Evolutionary conservation across 2,113 vertebrate genomes (phyloP), one percentile per base, ranked within the genome.

Genomic region (Phyllostomus discolor): DNA sequence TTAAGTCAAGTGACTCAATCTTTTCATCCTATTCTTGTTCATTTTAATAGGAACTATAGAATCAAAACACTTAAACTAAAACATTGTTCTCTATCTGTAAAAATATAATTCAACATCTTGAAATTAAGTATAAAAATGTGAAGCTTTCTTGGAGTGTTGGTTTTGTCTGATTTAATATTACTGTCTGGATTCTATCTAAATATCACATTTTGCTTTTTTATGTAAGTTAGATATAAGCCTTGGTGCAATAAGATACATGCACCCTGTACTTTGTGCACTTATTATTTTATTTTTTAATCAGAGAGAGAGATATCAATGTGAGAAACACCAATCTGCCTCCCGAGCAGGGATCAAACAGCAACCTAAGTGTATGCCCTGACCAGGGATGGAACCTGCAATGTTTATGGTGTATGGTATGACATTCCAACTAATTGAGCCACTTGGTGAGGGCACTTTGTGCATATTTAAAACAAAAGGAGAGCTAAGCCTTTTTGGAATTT

Each of bases 381-480:
- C 59, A 62, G 26, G 59, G 26, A 62, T 62, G 10, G 24, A 62
- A 62, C 59, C 59, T 10, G 6, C 57, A 59, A 59, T 4, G 1
- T 62, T 62, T 62, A 11, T 62, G 11, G 59, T 62, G 4, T 62
- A 62, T 5, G 9, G 59, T 28, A 62, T 26, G 24, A 31, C 26
- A 62, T 26, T 62, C 59, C 24, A 28, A 62, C 59, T 26, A 62
- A 28, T 11, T 62, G 59, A 28, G 26, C 59, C 26, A 62, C 26
- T 26, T 62, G 26, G 59, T 28, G 26, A 62, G 26, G 26, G 59
- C 59, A 64, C 88, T 91, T 85, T n/a, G 35, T 67, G 50, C 22
- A 75, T 41, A 79, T 94, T 84, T 90, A 85, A 96, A 88, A 52
- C 52, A 38, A 95, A 96, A 84, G 62, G 72, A 91, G 4, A 97